Evolutionary conservation across 2,888 invertebrate genomes (phyloP).

Genomic region (Oscheius sp.): DNA sequence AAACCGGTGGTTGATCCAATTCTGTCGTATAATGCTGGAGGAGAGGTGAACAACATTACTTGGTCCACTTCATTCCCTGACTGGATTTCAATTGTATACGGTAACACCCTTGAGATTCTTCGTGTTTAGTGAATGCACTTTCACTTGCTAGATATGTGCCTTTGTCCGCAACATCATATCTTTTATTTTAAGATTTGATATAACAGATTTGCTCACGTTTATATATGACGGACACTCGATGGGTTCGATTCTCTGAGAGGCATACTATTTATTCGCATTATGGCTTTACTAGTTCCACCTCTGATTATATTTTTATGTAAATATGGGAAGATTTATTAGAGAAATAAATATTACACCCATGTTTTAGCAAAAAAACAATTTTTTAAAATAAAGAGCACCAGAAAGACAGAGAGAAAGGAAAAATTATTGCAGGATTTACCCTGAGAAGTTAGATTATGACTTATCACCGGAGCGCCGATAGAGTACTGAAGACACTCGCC

Average conservation of each 20-base stretch:
- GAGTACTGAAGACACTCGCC: conserved; percentile 50
- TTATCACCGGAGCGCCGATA: conserved; percentile 42
- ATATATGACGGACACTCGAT: no score
- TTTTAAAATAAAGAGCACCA: not conserved
- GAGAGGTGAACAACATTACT: conserved; percentile 77
- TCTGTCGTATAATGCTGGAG: conserved; percentile 93
- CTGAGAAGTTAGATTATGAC: conserved; percentile 14
- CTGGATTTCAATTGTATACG: conserved; percentile 99
- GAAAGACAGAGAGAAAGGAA: conserved; percentile 11
- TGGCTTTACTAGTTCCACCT: not conserved
- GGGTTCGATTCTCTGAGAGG: no score
- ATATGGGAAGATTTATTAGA: not conserved
- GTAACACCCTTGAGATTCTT: conserved; percentile 93
- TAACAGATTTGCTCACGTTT: no score
- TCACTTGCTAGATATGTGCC: not conserved
- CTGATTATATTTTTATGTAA: not conserved
- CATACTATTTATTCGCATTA: conserved; percentile 8
- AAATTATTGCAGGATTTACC: not conserved
- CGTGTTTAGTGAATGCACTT: conserved; percentile 80
- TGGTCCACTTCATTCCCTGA: conserved; percentile 86
- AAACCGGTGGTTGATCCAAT: conserved; percentile 98
- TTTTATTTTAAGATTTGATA: no score
- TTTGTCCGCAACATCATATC: not conserved
- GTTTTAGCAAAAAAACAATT: no score
- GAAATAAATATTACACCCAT: no score